Base-by-base conservation (phyloP, 1,140 invertebrate species). In the Calliopsis andreniformis region DNA sequence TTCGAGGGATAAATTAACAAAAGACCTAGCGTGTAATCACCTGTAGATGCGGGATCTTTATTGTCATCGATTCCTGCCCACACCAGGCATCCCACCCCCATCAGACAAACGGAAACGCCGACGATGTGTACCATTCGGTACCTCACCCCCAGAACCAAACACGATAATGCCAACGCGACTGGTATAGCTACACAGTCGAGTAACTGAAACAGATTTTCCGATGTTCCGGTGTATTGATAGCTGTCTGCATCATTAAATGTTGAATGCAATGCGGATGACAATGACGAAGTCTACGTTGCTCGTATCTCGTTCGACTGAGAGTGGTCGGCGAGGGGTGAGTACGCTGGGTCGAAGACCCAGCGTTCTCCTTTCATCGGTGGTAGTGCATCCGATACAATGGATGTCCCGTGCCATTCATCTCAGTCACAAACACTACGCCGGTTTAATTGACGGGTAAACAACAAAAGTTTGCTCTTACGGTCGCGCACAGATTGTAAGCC, bases 171-270 rank as follows among this genome's bases (percentile, higher is more conserved):
- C 78, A 98, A 88, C 5, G 97, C 96, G 23, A 95, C 95, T 1
- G 97, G 96, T 77, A 98, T 97, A 23, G 96, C 96, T 73, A 97
- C 96, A 90, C 97, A 98, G 85, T 97, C 96, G 76, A 98, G 91
- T 83, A 98, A 92, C 96, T 98, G 93, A 92, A 95, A 95, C n/a
- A 70, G 49, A 73, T 75, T 75, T 42, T 45, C 35, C 32, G 6
- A 5, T 6, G 6, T 45, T 14, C 7, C 16, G 10, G 18, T 18
- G 42, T 14, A 6, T 42, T 18, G 14, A 69, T 28, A 0, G 39
- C 14, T 12, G 16, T 14, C 23, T 23, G 3, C 18, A 3, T 42
- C 53, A 10, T 69, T 47, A 30, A 62, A 16, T 35, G 20, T 49
- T 49, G n/a, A 39, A 62, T 35, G 0, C 14, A 0, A 0, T 32